Conservation (phyloP, 2,113 vertebrate genomes). For the Ameiurus melas region DNA sequence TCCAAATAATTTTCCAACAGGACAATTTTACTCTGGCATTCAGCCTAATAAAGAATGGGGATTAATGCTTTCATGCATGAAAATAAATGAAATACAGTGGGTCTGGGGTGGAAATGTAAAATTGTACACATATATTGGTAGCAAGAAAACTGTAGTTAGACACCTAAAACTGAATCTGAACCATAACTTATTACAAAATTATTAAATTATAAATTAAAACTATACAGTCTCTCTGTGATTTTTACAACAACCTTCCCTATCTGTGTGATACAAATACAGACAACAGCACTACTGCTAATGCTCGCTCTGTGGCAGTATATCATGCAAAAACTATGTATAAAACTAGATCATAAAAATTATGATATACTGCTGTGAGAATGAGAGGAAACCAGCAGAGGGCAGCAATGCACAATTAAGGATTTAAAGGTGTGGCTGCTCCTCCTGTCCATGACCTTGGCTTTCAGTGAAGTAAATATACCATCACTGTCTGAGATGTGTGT, state of each 20-base stretch:
- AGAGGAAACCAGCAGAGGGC: constrained; percentile 45
- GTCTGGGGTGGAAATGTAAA: background rate
- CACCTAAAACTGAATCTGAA: background rate
- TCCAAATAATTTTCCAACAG: background rate
- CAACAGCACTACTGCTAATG: background rate
- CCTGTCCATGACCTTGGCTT: constrained; percentile 18
- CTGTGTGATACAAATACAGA: background rate
- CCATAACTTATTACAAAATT: background rate
- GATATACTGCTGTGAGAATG: background rate
- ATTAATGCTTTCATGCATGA: background rate
- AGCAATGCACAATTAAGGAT: constrained; percentile 41
- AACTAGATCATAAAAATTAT: background rate
- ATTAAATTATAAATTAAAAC: too few species aligned
- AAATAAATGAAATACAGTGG: background rate
- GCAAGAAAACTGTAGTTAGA: background rate
- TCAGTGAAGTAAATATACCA: constrained; percentile 9
- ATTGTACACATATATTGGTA: background rate
- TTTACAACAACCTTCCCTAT: background rate
- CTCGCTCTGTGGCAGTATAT: background rate
- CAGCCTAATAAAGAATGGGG: background rate
- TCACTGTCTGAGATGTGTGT: background rate
- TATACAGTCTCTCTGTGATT: background rate
- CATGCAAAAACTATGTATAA: background rate
- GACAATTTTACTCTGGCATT: background rate
- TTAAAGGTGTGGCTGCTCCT: constrained; percentile 32